Base-by-base conservation (phyloP, 2,888 invertebrate species). In the Sesia apiformis region DNA sequence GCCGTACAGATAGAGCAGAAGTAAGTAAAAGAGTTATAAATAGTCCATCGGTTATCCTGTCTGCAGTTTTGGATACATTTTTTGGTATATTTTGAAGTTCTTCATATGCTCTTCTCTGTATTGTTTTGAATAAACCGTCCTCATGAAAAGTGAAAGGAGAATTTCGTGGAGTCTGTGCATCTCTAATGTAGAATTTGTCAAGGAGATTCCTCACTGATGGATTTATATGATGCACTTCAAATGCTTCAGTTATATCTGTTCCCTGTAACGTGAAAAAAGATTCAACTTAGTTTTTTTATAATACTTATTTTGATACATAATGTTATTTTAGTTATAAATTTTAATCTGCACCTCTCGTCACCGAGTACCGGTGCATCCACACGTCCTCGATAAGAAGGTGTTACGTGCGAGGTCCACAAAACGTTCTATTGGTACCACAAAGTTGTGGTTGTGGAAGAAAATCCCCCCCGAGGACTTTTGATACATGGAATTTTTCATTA, bases 241-340 rank as follows among this genome's bases (percentile, higher is more conserved):
- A 96, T 4, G 93, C 92, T 82, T 96, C 95, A 0, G 95, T 95
- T 56, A 96, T 94, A 65, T 96, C 95, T 1, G 93, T 93, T 0
- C 95, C 95, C 91, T 93, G 38, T 7, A 50, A 46, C 23, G 23
- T 23, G 23, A 23, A 23, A 23, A 23, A 23, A 23, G 23, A 23
- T 23, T 23, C 23, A 23, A 23, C 23, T 23, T 23, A 23, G 23
- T 23, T 23, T 23, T 23, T 23, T 23, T 23, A 23, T 23, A 23
- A 23, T 23, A 23, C 23, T 23, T 23, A 23, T 23, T 23, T 23
- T 23, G 23, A 23, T 23, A 23, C 23, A 23, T 23, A n/a, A n/a
- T 23, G 23, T 23, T 23, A 23, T 23, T 23, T 23, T 23, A 23
- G 23, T 23, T 23, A 23, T 23, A 23, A 23, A 23, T 23, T 23